Evolutionary conservation across 1,140 invertebrate species (phyloP).

Genomic region (Panonychus citri): DNA sequence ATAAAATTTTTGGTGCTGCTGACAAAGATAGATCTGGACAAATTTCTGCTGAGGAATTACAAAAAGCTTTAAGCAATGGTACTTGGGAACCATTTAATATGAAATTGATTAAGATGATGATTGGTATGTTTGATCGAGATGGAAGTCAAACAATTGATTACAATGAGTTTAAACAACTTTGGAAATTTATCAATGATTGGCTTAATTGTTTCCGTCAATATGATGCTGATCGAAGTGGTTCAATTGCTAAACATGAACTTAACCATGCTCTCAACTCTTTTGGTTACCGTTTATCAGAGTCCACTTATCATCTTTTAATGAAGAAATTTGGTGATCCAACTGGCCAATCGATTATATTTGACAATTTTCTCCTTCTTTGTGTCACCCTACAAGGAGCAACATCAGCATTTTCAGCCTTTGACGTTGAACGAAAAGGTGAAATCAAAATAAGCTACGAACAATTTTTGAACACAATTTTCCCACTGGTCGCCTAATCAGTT

Average conservation of each 20-base stretch:
- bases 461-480: conserved; percentile 39
- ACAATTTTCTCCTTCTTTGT: conserved; percentile 95
- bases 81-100: conserved; percentile 95
- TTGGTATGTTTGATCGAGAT: conserved; percentile 60
- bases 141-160: conserved; percentile 67
- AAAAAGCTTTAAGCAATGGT: conserved; percentile 78
- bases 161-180: conserved; percentile 76
- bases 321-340: conserved; percentile 80
- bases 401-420: conserved; percentile 57
- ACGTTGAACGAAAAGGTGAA: conserved; percentile 77
- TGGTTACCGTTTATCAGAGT: conserved; percentile 59
- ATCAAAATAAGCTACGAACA: conserved; percentile 93
- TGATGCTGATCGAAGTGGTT: conserved; percentile 61
- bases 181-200: conserved; percentile 96
- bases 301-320: conserved; percentile 54
- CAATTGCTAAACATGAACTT: conserved; percentile 72
- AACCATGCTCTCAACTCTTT: conserved; percentile 69
- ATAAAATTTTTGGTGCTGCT: background rate
- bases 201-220: conserved; percentile 50
- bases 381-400: conserved; percentile 73
- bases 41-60: conserved; percentile 71
- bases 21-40: conserved; percentile 65
- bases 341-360: conserved; percentile 50
- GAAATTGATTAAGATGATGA: conserved; percentile 40
- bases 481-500: background rate